Base-by-base conservation (phyloP, 1,140 invertebrate species). In the Phocides pigmalion region DNA sequence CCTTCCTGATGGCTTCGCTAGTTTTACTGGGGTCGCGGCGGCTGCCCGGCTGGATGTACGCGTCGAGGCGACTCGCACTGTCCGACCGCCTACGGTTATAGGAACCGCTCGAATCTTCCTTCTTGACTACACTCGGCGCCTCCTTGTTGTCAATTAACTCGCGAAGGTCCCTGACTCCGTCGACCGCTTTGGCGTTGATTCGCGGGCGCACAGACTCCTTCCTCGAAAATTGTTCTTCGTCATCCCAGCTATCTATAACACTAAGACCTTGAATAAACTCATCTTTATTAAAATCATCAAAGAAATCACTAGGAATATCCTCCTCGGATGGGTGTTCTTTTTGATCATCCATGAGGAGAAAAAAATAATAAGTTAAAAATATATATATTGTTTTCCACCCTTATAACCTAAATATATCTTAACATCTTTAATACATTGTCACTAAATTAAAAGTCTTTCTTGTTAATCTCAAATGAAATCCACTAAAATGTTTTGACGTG, bases 301-400 rank as follows among this genome's bases (percentile, higher is more conserved):
- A 91, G 61, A 91, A 91, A 68, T 91, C 87, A 73, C 87, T 91
- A 1, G 89, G 84, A 64, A 91, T 78, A 72, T 91, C 89, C 53
- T 91, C 87, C n/a, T 86, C 83, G 3, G 81, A 81, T 35, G 66
- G 69, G 17, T 54, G 54, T 44, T 77, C 79, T 61, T 64, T 71
- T 51, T 64, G 39, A 35, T 61, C 46, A 19, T 64, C 70, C 70
- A 74, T 79, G 17, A 63, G 42, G 42, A 47, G 20, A 3, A n/a
- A 35, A n/a, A 14, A 14, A 39, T 3, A 39, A 39, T 5, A 39
- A 39, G 14, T 14, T 14, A 14, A 12, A 35, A 35, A 12, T n/a
- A 8, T n/a, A n/a, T 32, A 32, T 22, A 22, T 22, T 22, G 5
- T 22, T 28, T 28, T 28, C 32, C 11, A 11, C 32, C n/a, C 8